phyloP scores from a whole-genome alignment of 2,797 vertebrate species.

The Setipinna tenuifilis region DNA sequence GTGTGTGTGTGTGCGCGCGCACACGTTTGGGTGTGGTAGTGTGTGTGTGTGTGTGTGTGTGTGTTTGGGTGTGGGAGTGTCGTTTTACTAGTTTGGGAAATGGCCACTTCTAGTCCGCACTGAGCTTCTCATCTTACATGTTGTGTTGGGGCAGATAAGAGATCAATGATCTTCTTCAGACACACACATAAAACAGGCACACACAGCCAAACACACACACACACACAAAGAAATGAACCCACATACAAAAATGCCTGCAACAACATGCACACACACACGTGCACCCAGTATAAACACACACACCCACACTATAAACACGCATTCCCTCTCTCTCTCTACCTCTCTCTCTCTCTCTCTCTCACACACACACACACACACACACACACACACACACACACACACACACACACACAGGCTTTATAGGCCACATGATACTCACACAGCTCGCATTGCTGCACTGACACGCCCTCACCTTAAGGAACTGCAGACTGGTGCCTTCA shows the following conservation, averaged over 20 bases:
- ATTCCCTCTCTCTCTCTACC: too few relatives aligned
- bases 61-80: conserved; percentile 1
- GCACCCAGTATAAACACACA: too few relatives aligned
- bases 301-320: too few relatives aligned
- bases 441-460: background rate
- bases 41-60: background rate
- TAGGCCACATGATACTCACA: too few relatives aligned
- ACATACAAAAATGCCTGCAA: too few relatives aligned
- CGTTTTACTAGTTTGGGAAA: background rate
- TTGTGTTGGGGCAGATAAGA: background rate
- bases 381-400: background rate
- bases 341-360: too few relatives aligned
- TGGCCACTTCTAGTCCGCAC: background rate
- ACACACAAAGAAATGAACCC: too few relatives aligned
- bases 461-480: too few relatives aligned
- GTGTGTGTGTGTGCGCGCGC: too few relatives aligned
- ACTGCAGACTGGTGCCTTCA: background rate
- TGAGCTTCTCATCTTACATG: background rate
- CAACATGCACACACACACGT: too few relatives aligned
- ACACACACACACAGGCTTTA: background rate
- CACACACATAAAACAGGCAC: background rate
- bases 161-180: background rate
- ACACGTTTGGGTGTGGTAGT: background rate
- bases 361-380: conserved; percentile 17
- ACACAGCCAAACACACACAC: background rate